phyloP scores from a whole-genome alignment of 2,113 vertebrate genomes.

The Hemiscyllium ocellatum region DNA sequence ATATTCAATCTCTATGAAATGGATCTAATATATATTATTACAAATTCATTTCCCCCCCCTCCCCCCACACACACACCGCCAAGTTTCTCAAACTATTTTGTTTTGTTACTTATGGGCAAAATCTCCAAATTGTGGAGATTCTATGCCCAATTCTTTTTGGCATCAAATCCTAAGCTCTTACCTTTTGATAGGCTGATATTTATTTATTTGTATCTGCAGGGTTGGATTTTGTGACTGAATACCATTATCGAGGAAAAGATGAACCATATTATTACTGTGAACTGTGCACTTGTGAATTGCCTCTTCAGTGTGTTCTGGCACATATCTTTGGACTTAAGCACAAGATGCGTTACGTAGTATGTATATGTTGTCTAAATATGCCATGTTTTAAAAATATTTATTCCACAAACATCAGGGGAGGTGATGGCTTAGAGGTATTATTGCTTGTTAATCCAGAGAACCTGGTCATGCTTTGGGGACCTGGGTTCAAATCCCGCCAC shows the following conservation, averaged over 20 bases:
- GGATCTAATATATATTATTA: too few relatives aligned
- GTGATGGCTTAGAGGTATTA: too few relatives aligned
- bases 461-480: too few relatives aligned
- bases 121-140: neutral
- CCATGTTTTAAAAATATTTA: neutral
- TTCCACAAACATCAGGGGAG: too few relatives aligned
- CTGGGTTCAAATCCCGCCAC: too few relatives aligned
- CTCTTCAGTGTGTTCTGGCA: neutral
- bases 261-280: conserved; percentile 23
- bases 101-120: neutral
- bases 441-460: too few relatives aligned
- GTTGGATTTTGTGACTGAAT: conserved; percentile 31
- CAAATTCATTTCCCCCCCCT: too few relatives aligned
- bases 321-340: conserved; percentile 34
- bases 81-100: neutral
- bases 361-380: neutral
- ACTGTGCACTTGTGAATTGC: conserved; percentile 19
- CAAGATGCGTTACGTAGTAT: conserved; percentile 1
- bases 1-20: neutral
- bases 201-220: neutral
- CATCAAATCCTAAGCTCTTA: neutral
- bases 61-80: too few relatives aligned
- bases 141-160: neutral
- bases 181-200: neutral
- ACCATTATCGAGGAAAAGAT: neutral